Conservation (phyloP, 2,888 invertebrate species). For the Lagria hirta region DNA sequence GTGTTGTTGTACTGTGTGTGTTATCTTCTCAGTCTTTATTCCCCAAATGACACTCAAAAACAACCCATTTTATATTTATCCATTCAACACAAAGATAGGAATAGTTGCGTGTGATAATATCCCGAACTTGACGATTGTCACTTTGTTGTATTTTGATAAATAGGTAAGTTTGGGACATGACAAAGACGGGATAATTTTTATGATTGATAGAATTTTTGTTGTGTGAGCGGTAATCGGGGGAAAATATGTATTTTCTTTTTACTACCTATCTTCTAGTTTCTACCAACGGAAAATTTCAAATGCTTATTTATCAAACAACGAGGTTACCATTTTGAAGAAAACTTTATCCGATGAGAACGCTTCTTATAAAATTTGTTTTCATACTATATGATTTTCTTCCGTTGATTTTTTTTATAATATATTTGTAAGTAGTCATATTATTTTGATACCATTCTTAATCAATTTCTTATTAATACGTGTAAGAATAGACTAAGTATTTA, state of each 20-base stretch:
- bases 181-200: slow-evolving; percentile 5
- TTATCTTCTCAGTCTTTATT: slow-evolving; percentile 12
- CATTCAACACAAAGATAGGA: slow-evolving; percentile 22
- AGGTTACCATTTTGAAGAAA: slow-evolving; percentile 39
- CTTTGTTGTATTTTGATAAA: slow-evolving; percentile 38
- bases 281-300: slow-evolving; percentile 19
- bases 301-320: slow-evolving; percentile 46
- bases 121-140: slow-evolving; percentile 16
- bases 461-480: slow-evolving; percentile 20
- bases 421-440: slow-evolving; percentile 39
- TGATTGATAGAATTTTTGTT: not conserved
- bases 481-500: slow-evolving; percentile 39
- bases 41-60: slow-evolving; percentile 17
- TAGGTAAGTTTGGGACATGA: slow-evolving; percentile 29
- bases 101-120: slow-evolving; percentile 24
- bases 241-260: too few species aligned
- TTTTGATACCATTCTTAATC: slow-evolving; percentile 42
- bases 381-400: slow-evolving; percentile 30
- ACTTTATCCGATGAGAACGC: slow-evolving; percentile 19
- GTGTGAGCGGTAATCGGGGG: not conserved
- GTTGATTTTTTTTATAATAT: slow-evolving; percentile 35
- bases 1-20: slow-evolving; percentile 17
- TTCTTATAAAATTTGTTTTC: slow-evolving; percentile 23
- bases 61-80: slow-evolving; percentile 16
- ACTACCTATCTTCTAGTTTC: not conserved